Percentiles rank a stretch among this genome's conserved stretches.
Conservation (phyloP, 1,140 invertebrate genomes). For the Helicoverpa armigera region DNA sequence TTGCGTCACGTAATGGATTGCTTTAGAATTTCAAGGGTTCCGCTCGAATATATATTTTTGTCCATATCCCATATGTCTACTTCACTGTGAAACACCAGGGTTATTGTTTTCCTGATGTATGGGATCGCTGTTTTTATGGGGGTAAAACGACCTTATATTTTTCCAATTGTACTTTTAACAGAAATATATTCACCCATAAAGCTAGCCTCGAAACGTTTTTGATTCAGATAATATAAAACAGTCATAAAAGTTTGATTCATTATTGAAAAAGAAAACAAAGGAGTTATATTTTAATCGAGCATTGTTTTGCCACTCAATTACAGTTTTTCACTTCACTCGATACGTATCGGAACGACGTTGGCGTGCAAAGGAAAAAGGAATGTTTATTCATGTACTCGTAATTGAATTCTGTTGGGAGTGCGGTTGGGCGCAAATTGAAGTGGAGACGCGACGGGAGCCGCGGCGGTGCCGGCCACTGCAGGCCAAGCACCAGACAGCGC, state of each 20-base stretch:
- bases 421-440: constrained; percentile 57
- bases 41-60: constrained; percentile 45
- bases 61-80: constrained; percentile 45
- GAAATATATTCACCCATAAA: background rate
- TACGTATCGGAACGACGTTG: constrained; percentile 35
- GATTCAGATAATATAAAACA: background rate
- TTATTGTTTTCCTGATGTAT: constrained; percentile 47
- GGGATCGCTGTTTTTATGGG: constrained; percentile 30
- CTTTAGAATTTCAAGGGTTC: constrained; percentile 46
- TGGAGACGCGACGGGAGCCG: constrained; percentile 43
- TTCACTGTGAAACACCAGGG: constrained; percentile 42
- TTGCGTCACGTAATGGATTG: constrained; percentile 50
- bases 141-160: constrained; percentile 32
- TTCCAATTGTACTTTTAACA: constrained; percentile 1
- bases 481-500: background rate
- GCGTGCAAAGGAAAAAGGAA: constrained; percentile 55
- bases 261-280: constrained; percentile 24
- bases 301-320: constrained; percentile 33
- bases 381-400: constrained; percentile 67
- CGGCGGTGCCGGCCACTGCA: constrained; percentile 28
- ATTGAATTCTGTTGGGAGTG: constrained; percentile 59
- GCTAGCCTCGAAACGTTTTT: background rate
- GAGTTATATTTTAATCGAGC: constrained; percentile 31
- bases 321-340: constrained; percentile 37
- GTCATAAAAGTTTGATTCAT: background rate